phyloP scores from a whole-genome alignment of 2,113 vertebrate species.

The Nothocercus nigrocapillus region DNA sequence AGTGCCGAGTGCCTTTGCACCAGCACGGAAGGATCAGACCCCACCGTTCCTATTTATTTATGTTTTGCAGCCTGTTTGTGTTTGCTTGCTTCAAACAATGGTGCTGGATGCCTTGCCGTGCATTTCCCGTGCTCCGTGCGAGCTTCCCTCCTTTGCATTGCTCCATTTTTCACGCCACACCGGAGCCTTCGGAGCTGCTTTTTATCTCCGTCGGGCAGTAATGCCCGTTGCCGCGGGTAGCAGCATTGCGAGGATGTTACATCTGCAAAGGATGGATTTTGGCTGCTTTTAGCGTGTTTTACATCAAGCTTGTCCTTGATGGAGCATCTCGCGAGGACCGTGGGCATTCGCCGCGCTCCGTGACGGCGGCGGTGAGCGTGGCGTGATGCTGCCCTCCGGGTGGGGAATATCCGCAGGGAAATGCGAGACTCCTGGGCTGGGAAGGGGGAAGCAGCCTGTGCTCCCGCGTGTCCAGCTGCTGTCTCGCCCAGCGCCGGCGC shows the following conservation, averaged over 20 bases:
- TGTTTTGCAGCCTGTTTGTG: not conserved
- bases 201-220: slow-evolving; percentile 67
- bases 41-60: too few relatives aligned
- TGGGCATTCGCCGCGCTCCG: not conserved
- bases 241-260: not conserved
- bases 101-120: not conserved
- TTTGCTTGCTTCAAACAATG: not conserved
- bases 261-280: not conserved
- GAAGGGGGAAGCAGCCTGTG: too few relatives aligned
- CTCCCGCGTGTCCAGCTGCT: too few relatives aligned
- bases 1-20: not conserved
- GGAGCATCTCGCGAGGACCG: not conserved
- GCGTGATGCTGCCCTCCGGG: too few relatives aligned
- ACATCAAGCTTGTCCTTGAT: not conserved
- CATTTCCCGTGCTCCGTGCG: not conserved
- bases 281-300: not conserved
- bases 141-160: not conserved
- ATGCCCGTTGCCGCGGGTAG: slow-evolving; percentile 70
- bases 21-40: not conserved
- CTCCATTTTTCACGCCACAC: slow-evolving; percentile 33
- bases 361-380: too few relatives aligned
- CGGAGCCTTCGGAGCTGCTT: not conserved
- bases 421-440: too few relatives aligned
- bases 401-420: too few relatives aligned
- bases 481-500: too few relatives aligned